Percentiles rank a stretch among this genome's conserved stretches.
Conservation (phyloP, 2,888 invertebrate species). For the Linhomoeus sp. region DNA sequence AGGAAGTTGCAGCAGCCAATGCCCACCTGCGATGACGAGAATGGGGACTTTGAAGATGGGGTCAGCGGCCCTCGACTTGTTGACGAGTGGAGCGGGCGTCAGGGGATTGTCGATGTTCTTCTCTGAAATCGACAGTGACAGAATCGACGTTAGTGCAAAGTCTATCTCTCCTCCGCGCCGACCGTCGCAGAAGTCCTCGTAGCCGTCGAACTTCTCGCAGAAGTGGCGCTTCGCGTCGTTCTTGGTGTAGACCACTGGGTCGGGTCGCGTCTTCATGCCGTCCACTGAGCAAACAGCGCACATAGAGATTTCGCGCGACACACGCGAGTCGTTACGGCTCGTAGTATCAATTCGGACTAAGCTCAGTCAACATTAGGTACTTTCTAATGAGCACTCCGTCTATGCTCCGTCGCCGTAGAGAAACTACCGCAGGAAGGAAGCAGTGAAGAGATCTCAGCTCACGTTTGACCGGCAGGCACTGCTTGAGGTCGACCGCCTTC, state of each 20-base stretch:
- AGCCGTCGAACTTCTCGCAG: conserved; percentile 32
- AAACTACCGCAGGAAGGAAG: no score
- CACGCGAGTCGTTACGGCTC: no score
- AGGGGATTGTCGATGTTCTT: conserved; percentile 28
- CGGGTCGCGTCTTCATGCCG: conserved; percentile 23
- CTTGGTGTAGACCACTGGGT: conserved; percentile 19
- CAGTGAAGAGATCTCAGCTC: no score
- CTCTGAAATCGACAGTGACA: conserved; percentile 13
- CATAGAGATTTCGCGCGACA: no score
- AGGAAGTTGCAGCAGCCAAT: no score
- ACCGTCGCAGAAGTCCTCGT: conserved; percentile 33
- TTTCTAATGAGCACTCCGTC: no score
- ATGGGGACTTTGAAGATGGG: conserved; percentile 32
- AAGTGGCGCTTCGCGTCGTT: conserved; percentile 31
- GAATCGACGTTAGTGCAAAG: neutral
- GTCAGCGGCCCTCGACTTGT: conserved; percentile 24
- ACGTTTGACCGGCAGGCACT: conserved; percentile 33
- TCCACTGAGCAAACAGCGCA: conserved; percentile 6
- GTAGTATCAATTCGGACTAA: no score
- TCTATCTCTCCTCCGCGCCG: conserved; percentile 2
- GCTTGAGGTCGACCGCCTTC: conserved; percentile 28
- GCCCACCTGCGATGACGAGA: conserved; percentile 30
- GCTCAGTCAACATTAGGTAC: no score
- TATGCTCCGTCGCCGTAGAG: no score
- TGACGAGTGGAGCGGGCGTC: conserved; percentile 25